A percentile compares a stretch with the other conserved stretches of the same genome.
phyloP scores from a whole-genome alignment of 2,113 vertebrate genomes.

The Elachura formosa region DNA sequence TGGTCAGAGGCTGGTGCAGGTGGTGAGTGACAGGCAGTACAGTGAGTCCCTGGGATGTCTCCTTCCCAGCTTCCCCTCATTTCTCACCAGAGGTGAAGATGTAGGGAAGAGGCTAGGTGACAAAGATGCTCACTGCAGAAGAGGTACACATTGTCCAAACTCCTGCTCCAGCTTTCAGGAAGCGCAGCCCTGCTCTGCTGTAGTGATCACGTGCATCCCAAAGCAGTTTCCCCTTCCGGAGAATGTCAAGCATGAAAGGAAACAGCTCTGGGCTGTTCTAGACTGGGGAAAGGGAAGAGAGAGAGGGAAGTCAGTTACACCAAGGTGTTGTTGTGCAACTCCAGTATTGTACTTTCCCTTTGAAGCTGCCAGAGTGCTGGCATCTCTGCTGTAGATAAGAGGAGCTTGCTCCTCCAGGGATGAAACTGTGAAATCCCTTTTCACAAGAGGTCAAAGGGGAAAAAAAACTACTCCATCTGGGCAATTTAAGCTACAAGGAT shows the following conservation, averaged over 20 bases:
- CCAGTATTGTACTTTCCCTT: background rate
- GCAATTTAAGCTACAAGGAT: background rate
- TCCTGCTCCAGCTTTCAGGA: background rate
- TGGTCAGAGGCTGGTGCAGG: background rate
- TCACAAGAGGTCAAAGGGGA: background rate
- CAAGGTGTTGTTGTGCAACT: accelerated
- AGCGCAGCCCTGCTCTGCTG: background rate
- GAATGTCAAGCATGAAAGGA: background rate
- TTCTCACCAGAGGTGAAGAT: background rate
- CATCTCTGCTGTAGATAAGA: background rate
- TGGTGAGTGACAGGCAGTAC: background rate
- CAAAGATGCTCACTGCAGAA: background rate
- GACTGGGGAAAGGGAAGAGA: background rate
- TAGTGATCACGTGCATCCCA: too few species aligned
- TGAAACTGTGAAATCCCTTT: background rate
- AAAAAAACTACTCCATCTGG: background rate
- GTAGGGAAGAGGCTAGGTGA: background rate
- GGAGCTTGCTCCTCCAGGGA: background rate
- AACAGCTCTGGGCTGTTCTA: background rate
- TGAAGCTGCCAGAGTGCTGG: background rate
- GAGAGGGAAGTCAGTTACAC: background rate
- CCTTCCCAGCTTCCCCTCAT: background rate
- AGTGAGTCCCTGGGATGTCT: background rate
- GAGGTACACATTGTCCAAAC: too few species aligned
- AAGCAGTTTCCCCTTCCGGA: background rate